Conservation (phyloP, 2,797 vertebrate species). For the Lepus townsendii region DNA sequence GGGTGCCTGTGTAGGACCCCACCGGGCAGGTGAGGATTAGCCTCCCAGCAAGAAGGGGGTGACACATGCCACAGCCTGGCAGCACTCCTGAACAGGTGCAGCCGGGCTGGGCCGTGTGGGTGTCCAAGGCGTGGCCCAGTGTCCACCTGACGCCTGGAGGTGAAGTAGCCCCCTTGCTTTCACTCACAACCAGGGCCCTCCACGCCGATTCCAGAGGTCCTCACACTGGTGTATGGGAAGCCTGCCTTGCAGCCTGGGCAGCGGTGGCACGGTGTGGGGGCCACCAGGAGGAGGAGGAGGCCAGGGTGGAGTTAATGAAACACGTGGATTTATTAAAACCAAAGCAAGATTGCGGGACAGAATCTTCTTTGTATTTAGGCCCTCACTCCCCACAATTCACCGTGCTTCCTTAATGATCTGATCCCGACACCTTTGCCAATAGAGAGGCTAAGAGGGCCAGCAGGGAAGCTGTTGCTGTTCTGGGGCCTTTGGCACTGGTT, state of each 20-base stretch:
- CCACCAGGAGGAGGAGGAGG: neutral
- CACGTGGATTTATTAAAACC: neutral
- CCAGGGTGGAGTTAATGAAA: neutral
- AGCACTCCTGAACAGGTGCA: slow-evolving; percentile 63
- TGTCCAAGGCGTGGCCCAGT: slow-evolving; percentile 67
- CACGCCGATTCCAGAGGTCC: neutral
- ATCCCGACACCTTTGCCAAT: neutral
- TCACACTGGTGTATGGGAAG: neutral
- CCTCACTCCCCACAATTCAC: neutral
- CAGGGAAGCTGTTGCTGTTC: neutral
- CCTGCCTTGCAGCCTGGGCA: neutral
- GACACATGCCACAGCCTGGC: slow-evolving; percentile 52
- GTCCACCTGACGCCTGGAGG: slow-evolving; percentile 62
- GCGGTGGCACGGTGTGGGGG: neutral
- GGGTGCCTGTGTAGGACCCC: neutral
- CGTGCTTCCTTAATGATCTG: neutral
- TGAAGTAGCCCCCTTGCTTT: neutral
- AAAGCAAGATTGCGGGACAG: neutral
- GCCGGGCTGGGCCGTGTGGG: slow-evolving; percentile 42
- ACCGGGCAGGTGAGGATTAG: slow-evolving; percentile 28
- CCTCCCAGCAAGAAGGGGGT: neutral
- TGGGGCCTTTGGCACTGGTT: slow-evolving; percentile 13
- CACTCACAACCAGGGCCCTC: neutral
- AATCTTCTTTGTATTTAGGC: neutral
- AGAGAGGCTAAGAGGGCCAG: neutral